phyloP scores from a whole-genome alignment of 2,113 vertebrate genomes.

The Zosterops pallidus region DNA sequence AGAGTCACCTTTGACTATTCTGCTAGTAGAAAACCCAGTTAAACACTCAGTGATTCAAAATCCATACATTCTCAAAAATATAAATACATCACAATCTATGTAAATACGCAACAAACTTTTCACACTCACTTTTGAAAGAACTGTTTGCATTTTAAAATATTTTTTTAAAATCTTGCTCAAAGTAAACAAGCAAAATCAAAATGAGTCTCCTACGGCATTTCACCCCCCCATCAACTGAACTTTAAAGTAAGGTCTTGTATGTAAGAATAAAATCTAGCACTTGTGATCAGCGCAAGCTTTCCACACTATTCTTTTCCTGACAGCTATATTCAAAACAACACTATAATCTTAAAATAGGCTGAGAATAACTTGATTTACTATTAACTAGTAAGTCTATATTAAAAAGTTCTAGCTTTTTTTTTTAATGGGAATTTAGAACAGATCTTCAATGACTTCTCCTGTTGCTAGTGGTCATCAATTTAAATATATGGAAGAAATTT shows the following conservation, averaged over 20 bases:
- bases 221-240: background rate
- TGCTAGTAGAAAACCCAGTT: background rate
- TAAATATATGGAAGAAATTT: background rate
- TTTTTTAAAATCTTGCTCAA: background rate
- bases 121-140: background rate
- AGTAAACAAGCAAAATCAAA: background rate
- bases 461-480: background rate
- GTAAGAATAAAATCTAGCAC: background rate
- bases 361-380: background rate
- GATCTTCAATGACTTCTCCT: background rate
- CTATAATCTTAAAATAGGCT: background rate
- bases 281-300: background rate
- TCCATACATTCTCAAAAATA: background rate
- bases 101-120: background rate
- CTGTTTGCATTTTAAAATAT: background rate
- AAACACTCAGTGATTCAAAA: background rate
- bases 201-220: background rate
- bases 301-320: background rate
- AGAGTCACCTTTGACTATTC: background rate
- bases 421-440: constrained; percentile 38
- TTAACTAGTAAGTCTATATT: background rate
- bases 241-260: background rate
- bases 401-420: constrained; percentile 6
- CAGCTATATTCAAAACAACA: background rate
- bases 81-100: background rate